Conservation (phyloP, 2,888 invertebrate genomes). For the Lasioglossum marginatum region DNA sequence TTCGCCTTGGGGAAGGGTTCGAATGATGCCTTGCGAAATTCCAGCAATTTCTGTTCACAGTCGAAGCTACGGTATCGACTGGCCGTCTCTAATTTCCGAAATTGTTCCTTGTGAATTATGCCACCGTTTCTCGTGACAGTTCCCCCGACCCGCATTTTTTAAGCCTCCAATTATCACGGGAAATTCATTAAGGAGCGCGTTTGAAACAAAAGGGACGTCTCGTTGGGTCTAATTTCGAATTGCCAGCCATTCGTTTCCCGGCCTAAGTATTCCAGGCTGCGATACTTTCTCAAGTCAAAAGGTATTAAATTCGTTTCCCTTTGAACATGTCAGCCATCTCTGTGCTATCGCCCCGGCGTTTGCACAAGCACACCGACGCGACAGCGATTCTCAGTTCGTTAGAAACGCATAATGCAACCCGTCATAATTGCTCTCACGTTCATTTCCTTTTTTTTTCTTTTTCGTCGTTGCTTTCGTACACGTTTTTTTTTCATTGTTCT, state of each 20-base stretch:
- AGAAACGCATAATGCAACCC: constrained; percentile 37
- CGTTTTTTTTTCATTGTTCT: background rate
- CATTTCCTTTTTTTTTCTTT: background rate
- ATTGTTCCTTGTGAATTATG: constrained; percentile 3
- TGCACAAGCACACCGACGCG: constrained; percentile 43
- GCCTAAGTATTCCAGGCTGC: constrained; percentile 32
- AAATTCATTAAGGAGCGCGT: constrained; percentile 18
- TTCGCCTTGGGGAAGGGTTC: background rate
- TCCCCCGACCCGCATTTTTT: constrained; percentile 2
- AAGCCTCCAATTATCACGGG: constrained; percentile 25
- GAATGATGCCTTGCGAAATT: background rate
- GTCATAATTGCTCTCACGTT: constrained; percentile 49
- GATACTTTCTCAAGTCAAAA: constrained; percentile 45
- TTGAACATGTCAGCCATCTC: constrained; percentile 47
- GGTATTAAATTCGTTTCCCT: constrained; percentile 53
- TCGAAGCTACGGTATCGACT: background rate
- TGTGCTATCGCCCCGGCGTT: constrained; percentile 40
- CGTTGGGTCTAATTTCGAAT: constrained; percentile 35
- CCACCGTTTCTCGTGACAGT: background rate
- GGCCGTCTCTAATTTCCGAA: background rate
- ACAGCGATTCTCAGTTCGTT: constrained; percentile 59
- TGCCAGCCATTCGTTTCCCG: constrained; percentile 36
- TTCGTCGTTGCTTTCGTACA: background rate
- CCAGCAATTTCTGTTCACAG: background rate
- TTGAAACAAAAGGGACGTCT: constrained; percentile 11